A percentile compares a stretch with the other conserved stretches of the same genome.
Evolutionary conservation across 2,797 vertebrate species (phyloP).

Genomic region (Epinephelus coioides): DNA sequence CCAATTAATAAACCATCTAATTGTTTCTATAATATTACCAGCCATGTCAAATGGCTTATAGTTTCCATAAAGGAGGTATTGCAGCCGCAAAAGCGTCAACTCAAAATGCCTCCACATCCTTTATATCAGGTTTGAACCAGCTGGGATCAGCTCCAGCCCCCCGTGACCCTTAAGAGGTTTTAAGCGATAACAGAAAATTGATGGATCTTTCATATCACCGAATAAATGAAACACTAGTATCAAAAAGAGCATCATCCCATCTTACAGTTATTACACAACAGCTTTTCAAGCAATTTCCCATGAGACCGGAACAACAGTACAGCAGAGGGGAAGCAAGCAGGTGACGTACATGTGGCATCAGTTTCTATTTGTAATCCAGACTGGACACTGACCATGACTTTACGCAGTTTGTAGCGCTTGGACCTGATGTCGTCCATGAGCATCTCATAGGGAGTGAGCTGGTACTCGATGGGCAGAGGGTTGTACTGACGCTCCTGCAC

Average conservation of each 20-base stretch:
- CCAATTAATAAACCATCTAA: not conserved
- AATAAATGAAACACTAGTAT: not conserved
- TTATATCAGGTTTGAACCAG: too few species aligned
- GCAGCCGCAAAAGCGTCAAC: not conserved
- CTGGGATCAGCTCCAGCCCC: too few species aligned
- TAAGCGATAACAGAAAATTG: too few species aligned
- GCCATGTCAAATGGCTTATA: not conserved
- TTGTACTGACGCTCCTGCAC: conserved; percentile 95
- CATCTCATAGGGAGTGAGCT: conserved; percentile 98
- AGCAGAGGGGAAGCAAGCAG: not conserved
- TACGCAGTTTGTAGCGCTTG: conserved; percentile 94
- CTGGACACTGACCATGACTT: conserved; percentile 92
- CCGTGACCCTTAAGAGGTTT: too few species aligned
- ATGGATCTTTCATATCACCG: not conserved
- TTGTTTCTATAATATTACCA: not conserved
- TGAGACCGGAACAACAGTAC: not conserved
- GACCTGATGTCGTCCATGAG: conserved; percentile 97
- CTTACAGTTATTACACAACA: not conserved
- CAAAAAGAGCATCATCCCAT: not conserved
- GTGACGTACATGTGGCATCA: too few species aligned
- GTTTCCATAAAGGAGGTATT: not conserved
- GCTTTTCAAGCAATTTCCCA: not conserved
- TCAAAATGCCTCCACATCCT: not conserved
- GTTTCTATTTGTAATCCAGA: not conserved
- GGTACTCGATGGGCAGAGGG: conserved; percentile 94